These are phyloP conservation scores for Sarotherodon lohbergeri DNA, from an alignment of 2,113 vertebrate species.

Conservation along the genomic window DNA sequence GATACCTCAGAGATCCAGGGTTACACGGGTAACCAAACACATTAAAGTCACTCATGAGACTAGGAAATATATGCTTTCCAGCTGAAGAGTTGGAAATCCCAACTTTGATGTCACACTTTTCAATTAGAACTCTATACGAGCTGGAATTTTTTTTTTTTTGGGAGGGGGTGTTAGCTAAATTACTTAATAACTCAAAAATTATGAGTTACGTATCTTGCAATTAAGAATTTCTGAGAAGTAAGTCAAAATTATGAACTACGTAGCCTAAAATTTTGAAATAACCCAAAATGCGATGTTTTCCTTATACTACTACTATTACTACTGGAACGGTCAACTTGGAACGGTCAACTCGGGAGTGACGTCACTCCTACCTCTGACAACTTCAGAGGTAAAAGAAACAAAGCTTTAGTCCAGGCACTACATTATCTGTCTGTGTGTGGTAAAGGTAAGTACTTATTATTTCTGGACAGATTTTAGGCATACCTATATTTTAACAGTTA, in stretches of 20 bases:
- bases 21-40: not conserved
- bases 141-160: not conserved
- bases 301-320: not conserved
- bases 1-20: not conserved
- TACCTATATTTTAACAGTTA: not conserved
- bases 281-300: not conserved
- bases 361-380: not conserved
- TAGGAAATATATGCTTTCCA: not conserved
- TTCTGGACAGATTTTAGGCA: not conserved
- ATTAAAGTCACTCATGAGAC: not conserved
- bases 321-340: not conserved
- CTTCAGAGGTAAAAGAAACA: not conserved
- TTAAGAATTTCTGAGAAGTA: not conserved
- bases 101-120: not conserved
- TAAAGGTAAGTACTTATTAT: not conserved
- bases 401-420: not conserved
- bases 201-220: not conserved
- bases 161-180: accelerated
- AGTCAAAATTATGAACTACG: not conserved
- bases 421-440: not conserved
- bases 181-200: not conserved
- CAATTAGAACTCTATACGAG: not conserved
- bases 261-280: not conserved
- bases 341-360: not conserved
- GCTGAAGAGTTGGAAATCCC: not conserved